Percentiles rank a stretch among this genome's conserved stretches.
phyloP scores from a whole-genome alignment of 2,888 invertebrate genomes.

The Carterocephalus palaemon region DNA sequence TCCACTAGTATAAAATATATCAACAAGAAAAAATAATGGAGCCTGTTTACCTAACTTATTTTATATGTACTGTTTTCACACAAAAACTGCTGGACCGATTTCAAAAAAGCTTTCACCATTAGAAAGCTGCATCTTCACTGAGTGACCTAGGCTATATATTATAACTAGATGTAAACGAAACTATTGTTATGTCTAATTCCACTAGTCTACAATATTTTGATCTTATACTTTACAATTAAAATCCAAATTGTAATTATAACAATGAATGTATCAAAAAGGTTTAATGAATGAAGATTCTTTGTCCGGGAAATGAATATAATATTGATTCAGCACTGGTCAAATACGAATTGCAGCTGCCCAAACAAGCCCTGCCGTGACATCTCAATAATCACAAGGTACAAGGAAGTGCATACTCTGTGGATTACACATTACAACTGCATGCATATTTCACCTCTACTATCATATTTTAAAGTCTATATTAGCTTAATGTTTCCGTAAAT shows the following conservation, averaged over 20 bases:
- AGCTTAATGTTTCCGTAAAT: neutral
- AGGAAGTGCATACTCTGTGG: slow-evolving; percentile 16
- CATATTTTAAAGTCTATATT: slow-evolving; percentile 2
- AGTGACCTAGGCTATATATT: no score
- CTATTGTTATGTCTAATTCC: no score
- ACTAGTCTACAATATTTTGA: no score
- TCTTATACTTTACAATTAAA: no score
- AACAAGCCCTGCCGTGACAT: slow-evolving; percentile 33
- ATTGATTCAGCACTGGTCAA: slow-evolving; percentile 35
- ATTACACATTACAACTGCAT: slow-evolving; percentile 4
- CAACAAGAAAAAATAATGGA: no score
- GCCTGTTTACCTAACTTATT: no score
- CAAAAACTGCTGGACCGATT: no score
- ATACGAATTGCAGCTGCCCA: slow-evolving; percentile 34
- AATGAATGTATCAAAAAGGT: slow-evolving; percentile 16
- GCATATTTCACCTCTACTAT: neutral
- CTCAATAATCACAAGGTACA: slow-evolving; percentile 30
- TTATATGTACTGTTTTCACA: no score
- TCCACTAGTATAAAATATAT: no score
- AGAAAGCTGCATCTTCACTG: no score
- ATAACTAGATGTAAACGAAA: no score
- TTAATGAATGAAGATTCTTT: slow-evolving; percentile 23
- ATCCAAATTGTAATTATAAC: slow-evolving; percentile 3
- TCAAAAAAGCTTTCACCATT: no score
- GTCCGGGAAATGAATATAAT: slow-evolving; percentile 30